Base-by-base conservation (phyloP, 53 echinoderm and acorn worm species). In the Apostichopus leukothele region DNA sequence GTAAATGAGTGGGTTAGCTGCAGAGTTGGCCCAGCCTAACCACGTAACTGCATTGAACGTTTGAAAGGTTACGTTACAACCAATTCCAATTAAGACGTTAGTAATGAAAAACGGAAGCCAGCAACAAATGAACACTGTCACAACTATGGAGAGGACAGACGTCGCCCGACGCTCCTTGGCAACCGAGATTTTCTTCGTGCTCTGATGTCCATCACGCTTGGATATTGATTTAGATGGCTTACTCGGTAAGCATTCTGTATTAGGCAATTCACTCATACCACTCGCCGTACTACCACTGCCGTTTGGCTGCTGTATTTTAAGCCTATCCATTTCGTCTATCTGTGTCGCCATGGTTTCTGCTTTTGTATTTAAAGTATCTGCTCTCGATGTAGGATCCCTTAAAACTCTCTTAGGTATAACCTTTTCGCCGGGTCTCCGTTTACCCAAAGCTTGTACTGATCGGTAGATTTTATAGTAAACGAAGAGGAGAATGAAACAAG, bases 31-130 rank as follows among this genome's bases (percentile, higher is more conserved):
- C 99, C 99, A 99, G 0, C 99, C 99, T 26, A 99, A 88, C 99
- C 99, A 99, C 22, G 96, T 94, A 26, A 99, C 99, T 21, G 92
- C 87, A 27, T 96, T 92, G 71, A 93, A 95, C 84, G 92, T 88
- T 19, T 87, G 81, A 74, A 94, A 92, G 76, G 96, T 89, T 76
- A 99, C 90, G 27, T 90, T 78, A 61, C 94, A 96, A 61, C 88
- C 94, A 13, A 94, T 68, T 39, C 96, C 96, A 20, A 96, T 94
- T 57, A 96, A 90, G 73, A 99, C 96, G 92, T 99, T 99, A 10
- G 96, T 92, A 51, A 96, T 99, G 88, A 99, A 99, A 86, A 99
- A 99, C 18, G 99, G 99, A 77, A 99, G 92, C 99, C 99, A 99
- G 67, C 96, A 99, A 75, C 93, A 91, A 7, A 99, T 96, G 88